Conservation (phyloP, 2,888 invertebrate species). For the Tuberolachnus salignus region DNA sequence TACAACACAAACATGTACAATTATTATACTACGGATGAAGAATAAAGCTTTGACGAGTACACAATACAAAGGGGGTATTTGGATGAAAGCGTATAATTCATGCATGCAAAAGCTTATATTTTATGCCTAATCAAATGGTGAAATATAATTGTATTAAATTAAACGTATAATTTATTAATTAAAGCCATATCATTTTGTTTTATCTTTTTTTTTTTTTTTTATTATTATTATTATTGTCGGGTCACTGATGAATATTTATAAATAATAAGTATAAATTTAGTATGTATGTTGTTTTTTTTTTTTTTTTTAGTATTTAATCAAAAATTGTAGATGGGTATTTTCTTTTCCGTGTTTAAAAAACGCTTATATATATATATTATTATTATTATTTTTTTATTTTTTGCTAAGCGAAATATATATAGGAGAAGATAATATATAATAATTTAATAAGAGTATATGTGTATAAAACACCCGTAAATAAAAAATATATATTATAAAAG, state of each 20-base stretch:
- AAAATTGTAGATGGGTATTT: background rate
- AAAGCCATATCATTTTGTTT: background rate
- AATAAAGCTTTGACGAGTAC: constrained; percentile 56
- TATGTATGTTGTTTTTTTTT: constrained; percentile 1
- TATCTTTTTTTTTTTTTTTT: too few relatives aligned
- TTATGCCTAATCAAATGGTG: constrained; percentile 32
- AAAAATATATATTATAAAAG: constrained; percentile 1
- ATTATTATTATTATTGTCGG: background rate
- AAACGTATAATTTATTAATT: constrained; percentile 4
- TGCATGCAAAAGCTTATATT: constrained; percentile 48
- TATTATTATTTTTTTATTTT: constrained; percentile 18
- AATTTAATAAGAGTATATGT: background rate
- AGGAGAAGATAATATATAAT: constrained; percentile 29
- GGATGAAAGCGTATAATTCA: constrained; percentile 52
- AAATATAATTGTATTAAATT: constrained; percentile 34
- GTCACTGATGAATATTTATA: background rate
- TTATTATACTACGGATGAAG: constrained; percentile 38
- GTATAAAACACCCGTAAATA: constrained; percentile 51
- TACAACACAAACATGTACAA: constrained; percentile 45
- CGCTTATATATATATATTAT: too few relatives aligned
- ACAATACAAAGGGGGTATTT: constrained; percentile 46
- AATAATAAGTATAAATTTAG: background rate
- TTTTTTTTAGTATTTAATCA: background rate
- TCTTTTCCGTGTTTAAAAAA: too few relatives aligned
- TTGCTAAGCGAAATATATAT: constrained; percentile 52